phyloP scores from a whole-genome alignment of 2,113 vertebrate species.

The Upupa epops region DNA sequence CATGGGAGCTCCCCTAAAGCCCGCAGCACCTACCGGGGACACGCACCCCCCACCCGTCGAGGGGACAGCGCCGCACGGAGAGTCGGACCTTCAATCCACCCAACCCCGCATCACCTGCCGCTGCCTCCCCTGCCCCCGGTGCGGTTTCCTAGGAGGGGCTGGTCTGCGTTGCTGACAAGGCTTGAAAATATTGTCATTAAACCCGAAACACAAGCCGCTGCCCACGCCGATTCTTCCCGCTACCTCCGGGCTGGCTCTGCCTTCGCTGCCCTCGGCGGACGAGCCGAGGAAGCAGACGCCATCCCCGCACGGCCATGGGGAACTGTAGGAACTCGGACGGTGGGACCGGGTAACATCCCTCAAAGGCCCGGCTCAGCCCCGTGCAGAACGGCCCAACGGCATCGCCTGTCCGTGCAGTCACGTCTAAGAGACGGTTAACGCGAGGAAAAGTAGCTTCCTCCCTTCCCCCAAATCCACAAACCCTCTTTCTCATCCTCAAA shows the following conservation, averaged over 20 bases:
- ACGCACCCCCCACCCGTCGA: not conserved
- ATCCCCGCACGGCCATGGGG: not conserved
- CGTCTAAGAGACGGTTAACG: not conserved
- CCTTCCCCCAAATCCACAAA: not conserved
- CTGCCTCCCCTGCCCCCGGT: no score
- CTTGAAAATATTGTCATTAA: not conserved
- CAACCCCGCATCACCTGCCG: not conserved
- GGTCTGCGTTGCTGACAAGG: fast-evolving
- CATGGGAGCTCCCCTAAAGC: not conserved
- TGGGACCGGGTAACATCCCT: no score
- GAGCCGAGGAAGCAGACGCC: not conserved
- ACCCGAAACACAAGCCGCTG: not conserved
- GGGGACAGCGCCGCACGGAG: no score
- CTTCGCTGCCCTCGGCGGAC: no score
- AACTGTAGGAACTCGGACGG: not conserved
- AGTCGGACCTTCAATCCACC: no score
- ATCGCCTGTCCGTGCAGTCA: not conserved
- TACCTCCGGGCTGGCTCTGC: not conserved
- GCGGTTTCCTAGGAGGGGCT: no score
- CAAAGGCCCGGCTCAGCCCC: not conserved
- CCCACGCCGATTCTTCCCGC: not conserved
- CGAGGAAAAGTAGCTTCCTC: not conserved
- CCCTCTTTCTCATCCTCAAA: not conserved
- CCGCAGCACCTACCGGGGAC: no score
- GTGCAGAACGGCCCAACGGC: not conserved